Evolutionary conservation across 2,888 invertebrate genomes (phyloP), one percentile per base, ranked within the genome.

Genomic region (Drosophila phalerata): DNA sequence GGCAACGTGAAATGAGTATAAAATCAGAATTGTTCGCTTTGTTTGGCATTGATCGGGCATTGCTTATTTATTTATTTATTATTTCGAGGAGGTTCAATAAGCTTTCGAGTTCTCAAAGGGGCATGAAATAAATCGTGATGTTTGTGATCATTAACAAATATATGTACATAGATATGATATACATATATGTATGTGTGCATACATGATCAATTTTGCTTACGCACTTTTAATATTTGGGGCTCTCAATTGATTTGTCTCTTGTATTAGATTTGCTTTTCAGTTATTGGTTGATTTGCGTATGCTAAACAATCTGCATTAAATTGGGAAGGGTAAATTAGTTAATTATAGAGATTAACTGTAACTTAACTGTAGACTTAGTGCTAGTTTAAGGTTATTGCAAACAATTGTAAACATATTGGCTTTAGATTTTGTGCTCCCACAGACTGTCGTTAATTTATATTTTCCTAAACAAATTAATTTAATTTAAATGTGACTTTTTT

Each of bases 381-480:
- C 60, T 73, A 61, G 11, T 42, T 65, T 77, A 73, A 66, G 19
- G 19, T 19, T 19, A 34, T 49, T 73, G 79, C 52, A 52, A 71
- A 68, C 74, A 89, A 89, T 85, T 81, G 81, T 75, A 81, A 88
- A 78, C 76, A 60, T 30, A 45, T 70, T 53, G 22, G 15, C 43
- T 43, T 8, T 10, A n/a, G 32, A 19, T 43, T 52, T 22, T 51
- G 13, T 28, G 45, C 68, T 78, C 72, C 63, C 66, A 82, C 70
- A 73, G 57, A 66, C 55, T 74, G 64, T 57, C 71, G 79, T 57
- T 72, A 83, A 82, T 88, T 81, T 73, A 48, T 68, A 68, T 76
- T 74, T 81, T 68, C 71, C 85, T 71, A 79, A 65, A 74, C 73
- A 71, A 80, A 85, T 80, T 76, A 85, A 87, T 82, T 87, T 66